Conservation (phyloP, 2,888 invertebrate species). For the Micoletzkya japonica region DNA sequence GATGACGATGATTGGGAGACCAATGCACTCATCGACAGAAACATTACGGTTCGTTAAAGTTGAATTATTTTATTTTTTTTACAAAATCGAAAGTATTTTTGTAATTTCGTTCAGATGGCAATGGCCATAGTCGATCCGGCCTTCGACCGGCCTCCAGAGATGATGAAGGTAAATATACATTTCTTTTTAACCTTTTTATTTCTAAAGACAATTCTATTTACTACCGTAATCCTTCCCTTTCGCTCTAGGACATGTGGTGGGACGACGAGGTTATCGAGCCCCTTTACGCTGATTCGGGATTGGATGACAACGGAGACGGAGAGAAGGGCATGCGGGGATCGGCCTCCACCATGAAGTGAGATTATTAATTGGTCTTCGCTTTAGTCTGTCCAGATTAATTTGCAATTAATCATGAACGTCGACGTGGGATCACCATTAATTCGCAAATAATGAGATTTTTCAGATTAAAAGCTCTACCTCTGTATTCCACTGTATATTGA, state of each 20-base stretch:
- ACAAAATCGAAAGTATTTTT: not conserved
- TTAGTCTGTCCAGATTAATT: not conserved
- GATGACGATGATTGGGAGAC: conserved; percentile 28
- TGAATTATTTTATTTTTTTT: not conserved
- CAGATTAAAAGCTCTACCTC: not conserved
- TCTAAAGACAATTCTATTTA: not conserved
- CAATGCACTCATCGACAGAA: conserved; percentile 24
- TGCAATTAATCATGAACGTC: not conserved
- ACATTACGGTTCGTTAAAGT: conserved; percentile 24
- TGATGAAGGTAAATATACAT: conserved; percentile 10
- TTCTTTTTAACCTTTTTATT: not conserved
- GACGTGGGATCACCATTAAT: too few relatives aligned
- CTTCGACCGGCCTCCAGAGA: conserved; percentile 22
- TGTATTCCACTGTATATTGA: not conserved
- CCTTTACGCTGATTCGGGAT: conserved; percentile 12
- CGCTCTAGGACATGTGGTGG: conserved; percentile 14
- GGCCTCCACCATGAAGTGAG: conserved; percentile 13
- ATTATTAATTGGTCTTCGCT: not conserved
- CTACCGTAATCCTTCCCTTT: not conserved
- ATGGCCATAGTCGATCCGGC: conserved; percentile 22
- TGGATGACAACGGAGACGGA: conserved; percentile 22
- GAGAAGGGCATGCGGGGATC: conserved; percentile 17
- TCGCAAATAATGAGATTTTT: not conserved
- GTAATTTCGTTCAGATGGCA: conserved; percentile 16
- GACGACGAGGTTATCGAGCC: conserved; percentile 2